Evolutionary conservation across 2,888 invertebrate species (phyloP).

Genomic region (Drosophila histrio): DNA sequence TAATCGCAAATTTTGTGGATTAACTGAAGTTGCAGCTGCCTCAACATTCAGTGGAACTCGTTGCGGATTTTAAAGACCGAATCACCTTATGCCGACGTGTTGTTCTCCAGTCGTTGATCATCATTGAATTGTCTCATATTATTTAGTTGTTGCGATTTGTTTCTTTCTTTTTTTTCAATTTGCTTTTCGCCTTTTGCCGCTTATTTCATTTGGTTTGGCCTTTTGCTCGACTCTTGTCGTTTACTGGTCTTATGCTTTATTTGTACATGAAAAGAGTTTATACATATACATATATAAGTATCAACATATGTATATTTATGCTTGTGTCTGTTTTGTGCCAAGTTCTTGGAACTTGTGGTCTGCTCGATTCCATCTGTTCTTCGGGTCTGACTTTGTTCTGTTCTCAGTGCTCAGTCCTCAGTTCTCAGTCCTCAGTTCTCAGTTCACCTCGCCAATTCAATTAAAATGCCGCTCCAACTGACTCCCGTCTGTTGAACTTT

Average conservation of each 20-base stretch:
- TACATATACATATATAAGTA: slow-evolving; percentile 16
- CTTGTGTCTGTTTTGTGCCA: slow-evolving; percentile 32
- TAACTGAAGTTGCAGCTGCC: slow-evolving; percentile 34
- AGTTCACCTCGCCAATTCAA: slow-evolving; percentile 77
- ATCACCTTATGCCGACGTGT: not conserved
- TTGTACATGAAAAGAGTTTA: slow-evolving; percentile 37
- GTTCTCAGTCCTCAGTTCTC: slow-evolving; percentile 19
- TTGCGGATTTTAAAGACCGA: slow-evolving; percentile 3
- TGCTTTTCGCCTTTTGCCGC: slow-evolving; percentile 20
- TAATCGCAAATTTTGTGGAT: slow-evolving; percentile 18
- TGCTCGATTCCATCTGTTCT: slow-evolving; percentile 46
- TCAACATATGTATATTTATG: slow-evolving; percentile 26
- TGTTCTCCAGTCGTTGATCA: not conserved
- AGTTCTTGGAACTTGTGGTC: slow-evolving; percentile 68
- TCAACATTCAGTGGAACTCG: slow-evolving; percentile 16
- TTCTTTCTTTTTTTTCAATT: not conserved
- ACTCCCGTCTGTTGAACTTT: slow-evolving; percentile 50
- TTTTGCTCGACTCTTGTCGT: slow-evolving; percentile 44
- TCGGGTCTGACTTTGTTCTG: not conserved
- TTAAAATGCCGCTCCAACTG: slow-evolving; percentile 66
- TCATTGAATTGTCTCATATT: slow-evolving; percentile 31
- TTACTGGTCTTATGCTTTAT: slow-evolving; percentile 59
- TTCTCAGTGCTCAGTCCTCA: not conserved
- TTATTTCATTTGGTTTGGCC: slow-evolving; percentile 45
- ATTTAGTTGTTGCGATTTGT: slow-evolving; percentile 44